A percentile compares a stretch with the other conserved stretches of the same genome.
Evolutionary conservation across 2,113 vertebrate species (phyloP).

Genomic region (Todiramphus chloris): DNA sequence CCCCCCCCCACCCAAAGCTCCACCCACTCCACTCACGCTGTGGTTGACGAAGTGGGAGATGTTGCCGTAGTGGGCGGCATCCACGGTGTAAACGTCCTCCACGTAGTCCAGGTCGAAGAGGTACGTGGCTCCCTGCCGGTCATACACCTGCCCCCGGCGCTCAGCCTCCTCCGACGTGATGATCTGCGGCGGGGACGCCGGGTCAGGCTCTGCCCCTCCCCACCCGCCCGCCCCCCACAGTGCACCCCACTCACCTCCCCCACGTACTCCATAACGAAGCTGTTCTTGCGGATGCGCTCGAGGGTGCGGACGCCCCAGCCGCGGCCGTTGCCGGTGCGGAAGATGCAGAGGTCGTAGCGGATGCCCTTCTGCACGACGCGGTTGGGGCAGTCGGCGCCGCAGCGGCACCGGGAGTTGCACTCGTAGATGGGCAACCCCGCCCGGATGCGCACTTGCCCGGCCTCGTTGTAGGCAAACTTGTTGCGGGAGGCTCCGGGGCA

Average conservation of each 20-base stretch:
- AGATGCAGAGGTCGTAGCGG: slow-evolving; percentile 90
- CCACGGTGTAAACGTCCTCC: slow-evolving; percentile 90
- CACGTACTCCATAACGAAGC: slow-evolving; percentile 95
- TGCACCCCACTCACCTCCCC: slow-evolving; percentile 81
- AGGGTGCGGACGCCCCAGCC: slow-evolving; percentile 91
- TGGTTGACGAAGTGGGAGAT: slow-evolving; percentile 97
- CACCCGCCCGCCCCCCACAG: too few relatives aligned
- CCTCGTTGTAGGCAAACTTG: slow-evolving; percentile 86
- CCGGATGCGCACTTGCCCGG: slow-evolving; percentile 82
- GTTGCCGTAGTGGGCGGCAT: slow-evolving; percentile 89
- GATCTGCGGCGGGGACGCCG: slow-evolving; percentile 70
- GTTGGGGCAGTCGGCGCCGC: slow-evolving; percentile 85
- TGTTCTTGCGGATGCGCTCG: slow-evolving; percentile 88
- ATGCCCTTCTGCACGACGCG: slow-evolving; percentile 91
- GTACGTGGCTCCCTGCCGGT: slow-evolving; percentile 89
- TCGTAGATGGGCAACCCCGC: slow-evolving; percentile 90
- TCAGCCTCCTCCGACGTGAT: slow-evolving; percentile 94
- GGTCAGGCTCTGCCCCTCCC: too few relatives aligned
- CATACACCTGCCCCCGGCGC: slow-evolving; percentile 87
- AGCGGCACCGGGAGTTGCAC: slow-evolving; percentile 87
- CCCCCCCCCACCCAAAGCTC: too few relatives aligned
- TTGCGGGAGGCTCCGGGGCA: slow-evolving; percentile 84
- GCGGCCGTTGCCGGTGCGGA: slow-evolving; percentile 85
- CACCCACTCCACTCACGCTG: slow-evolving; percentile 79
- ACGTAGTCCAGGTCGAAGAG: slow-evolving; percentile 87